Evolutionary conservation across 2,113 vertebrate species (phyloP), one percentile per base, ranked within the genome.

Genomic region (Anolis carolinensis): DNA sequence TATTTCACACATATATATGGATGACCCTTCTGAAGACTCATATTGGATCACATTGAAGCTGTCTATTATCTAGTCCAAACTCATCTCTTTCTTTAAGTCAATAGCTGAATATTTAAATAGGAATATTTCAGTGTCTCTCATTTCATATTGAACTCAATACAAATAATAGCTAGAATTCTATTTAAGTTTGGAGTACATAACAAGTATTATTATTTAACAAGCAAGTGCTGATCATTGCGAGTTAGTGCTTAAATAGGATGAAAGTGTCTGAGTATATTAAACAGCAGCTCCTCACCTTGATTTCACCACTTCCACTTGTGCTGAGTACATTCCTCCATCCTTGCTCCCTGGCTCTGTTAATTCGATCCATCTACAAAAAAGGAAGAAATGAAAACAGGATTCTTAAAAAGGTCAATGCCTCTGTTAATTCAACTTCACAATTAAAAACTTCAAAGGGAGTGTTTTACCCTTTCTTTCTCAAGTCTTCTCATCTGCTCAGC

Each of bases 321-420:
- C 97, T 97, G 87, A 98, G 95, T 59, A 98, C 98, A 90, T 97
- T 97, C 85, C 96, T 98, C 99, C 99, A 99, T 91, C 99, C 99
- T 96, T 98, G 98, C 86, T 99, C 99, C 94, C 98, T 97, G 83
- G 98, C 98, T 95, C 97, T 97, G 94, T 99, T 98, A 96, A 99
- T 98, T 89, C 96, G 97, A 94, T 97, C 98, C 90, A 99, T 95
- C 99, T 99, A 94, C 88, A 94, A 82, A 81, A 90, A 59, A 86
- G 93, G 8, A 94, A 94, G 63, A 94, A 93, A 93, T 86, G 90
- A 94, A 92, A 95, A 95, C 11, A 92, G 78, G 87, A 86, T 88
- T 95, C 92, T 90, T 83, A 88, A 89, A 87, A 76, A 27, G 84
- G 44, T 48, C 23, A 73, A 91, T 92, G 71, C 20, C 7, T 76